A percentile compares a stretch with the other conserved stretches of the same genome.
phyloP scores from a whole-genome alignment of 2,888 invertebrate genomes.

The Xanthia togata region DNA sequence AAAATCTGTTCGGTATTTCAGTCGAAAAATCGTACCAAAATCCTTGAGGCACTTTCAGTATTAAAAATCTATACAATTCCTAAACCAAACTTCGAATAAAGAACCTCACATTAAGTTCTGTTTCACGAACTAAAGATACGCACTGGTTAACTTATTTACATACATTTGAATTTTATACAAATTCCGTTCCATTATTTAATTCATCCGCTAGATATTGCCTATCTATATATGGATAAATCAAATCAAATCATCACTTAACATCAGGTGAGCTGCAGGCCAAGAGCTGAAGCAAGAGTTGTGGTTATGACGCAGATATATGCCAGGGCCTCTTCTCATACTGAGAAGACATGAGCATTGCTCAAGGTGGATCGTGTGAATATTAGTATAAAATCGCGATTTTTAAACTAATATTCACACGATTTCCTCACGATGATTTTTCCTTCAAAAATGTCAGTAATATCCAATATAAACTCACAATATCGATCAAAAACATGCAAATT shows the following conservation, averaged over 20 bases:
- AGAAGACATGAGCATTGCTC: too few relatives aligned
- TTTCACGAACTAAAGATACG: neutral
- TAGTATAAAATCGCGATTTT: too few relatives aligned
- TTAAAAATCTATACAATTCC: neutral
- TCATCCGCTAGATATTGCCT: neutral
- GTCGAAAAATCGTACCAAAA: neutral
- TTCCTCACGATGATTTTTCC: neutral
- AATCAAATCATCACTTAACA: too few relatives aligned
- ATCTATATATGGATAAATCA: too few relatives aligned
- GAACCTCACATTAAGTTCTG: neutral
- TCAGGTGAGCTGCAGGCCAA: too few relatives aligned
- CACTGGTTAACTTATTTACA: neutral
- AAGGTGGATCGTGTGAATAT: too few relatives aligned
- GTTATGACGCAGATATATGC: too few relatives aligned
- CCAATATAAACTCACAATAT: neutral
- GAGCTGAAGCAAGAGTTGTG: too few relatives aligned
- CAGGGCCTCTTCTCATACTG: too few relatives aligned
- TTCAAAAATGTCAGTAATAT: neutral
- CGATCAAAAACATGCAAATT: conserved; percentile 40
- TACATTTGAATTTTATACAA: neutral
- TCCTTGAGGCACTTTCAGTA: neutral
- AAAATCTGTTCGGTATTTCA: conserved; percentile 18
- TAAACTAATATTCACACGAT: neutral
- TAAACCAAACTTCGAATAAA: neutral
- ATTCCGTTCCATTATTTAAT: neutral